Base-by-base conservation (phyloP, 1,140 invertebrate species). In the Lordiphosa collinella region DNA sequence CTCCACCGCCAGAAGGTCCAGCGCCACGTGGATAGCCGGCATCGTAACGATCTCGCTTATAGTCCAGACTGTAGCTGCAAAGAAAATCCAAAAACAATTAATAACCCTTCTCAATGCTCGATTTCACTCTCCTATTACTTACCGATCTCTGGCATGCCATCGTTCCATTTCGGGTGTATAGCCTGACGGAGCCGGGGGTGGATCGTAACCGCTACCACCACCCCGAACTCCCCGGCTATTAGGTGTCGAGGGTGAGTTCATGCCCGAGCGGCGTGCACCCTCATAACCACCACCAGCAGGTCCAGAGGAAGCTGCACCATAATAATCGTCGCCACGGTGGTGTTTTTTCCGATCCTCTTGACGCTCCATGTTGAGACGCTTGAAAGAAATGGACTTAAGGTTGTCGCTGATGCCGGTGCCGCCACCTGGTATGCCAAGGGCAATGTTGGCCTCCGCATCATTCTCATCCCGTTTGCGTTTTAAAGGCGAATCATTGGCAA, bases 391-490 rank as follows among this genome's bases (percentile, higher is more conserved):
- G 0, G 78, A 68, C 32, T 82, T 82, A 0, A 82, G 62, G 9
- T 82, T 74, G 10, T 82, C 75, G 41, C 72, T 68, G 7, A 86
- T 86, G 9, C 56, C 51, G 14, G 49, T 13, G 5, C 59, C 73
- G 10, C 25, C 50, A 1, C 52, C 43, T 0, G 46, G 25, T 7
- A 44, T 53, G 5, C 46, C 71, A 7, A 63, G 7, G 16, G 61
- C 64, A 13, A 53, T 58, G 34, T 35, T 58, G 13, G 31, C 70
- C 1, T 88, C 76, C 1, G 29, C 61, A 55, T 84, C 86, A 31
- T 66, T 87, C 34, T 88, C 86, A 54, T 88, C 86, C 0, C 82
- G 67, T 37, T 88, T 88, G 10, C 89, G 82, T 69, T 91, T 91
- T 4, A 88, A 10, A 1, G 80, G 68, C 11, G 79, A 73, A 89